Evolutionary conservation across 2,797 vertebrate species (phyloP), one percentile per base, ranked within the genome.

Genomic region (Arctocebus calabarensis): DNA sequence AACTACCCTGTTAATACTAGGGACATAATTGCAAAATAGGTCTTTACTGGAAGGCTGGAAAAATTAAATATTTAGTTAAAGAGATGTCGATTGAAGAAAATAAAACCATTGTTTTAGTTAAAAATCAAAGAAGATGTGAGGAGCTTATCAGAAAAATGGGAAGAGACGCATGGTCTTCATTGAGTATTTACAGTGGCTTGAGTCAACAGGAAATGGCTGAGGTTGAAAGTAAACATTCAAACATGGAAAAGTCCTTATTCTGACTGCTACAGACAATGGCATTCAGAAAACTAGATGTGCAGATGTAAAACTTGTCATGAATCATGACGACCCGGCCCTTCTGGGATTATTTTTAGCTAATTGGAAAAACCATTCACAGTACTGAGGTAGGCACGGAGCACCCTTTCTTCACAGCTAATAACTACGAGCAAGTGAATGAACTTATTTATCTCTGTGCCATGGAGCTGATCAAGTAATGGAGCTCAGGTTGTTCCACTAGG

Each of bases 291-390:
- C 97, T 99, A 98, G 98, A 99, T 99, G 99, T 99, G 98, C 98
- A 99, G 99, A 99, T 99, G 98, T 99, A 98, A 99, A 99, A 99
- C 99, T 99, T 99, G 99, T 99, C 99, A 99, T 99, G 98, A 99
- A 99, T 99, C 99, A 99, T 99, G 99, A 99, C 98, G 99, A 99
- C 99, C 99, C 98, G 99, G 99, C 98, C 99, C 99, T 98, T 99
- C 99, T 83, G 98, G 99, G 98, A 99, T 98, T 99, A 99, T 99
- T 99, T 99, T 98, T 99, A 99, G 97, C 99, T 99, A 98, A 99
- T 99, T 98, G 99, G 99, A 98, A 99, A 99, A 98, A 99, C 98
- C 95, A 98, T 98, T 98, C 98, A 99, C 97, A 99, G 99, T 98
- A 99, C 98, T 99, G 99, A 99, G 99, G 99, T 98, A 98, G 99